These are phyloP conservation scores for Branchinecta sandiegonensis DNA, from an alignment of 2,888 invertebrate genomes.

Conservation along the genomic window DNA sequence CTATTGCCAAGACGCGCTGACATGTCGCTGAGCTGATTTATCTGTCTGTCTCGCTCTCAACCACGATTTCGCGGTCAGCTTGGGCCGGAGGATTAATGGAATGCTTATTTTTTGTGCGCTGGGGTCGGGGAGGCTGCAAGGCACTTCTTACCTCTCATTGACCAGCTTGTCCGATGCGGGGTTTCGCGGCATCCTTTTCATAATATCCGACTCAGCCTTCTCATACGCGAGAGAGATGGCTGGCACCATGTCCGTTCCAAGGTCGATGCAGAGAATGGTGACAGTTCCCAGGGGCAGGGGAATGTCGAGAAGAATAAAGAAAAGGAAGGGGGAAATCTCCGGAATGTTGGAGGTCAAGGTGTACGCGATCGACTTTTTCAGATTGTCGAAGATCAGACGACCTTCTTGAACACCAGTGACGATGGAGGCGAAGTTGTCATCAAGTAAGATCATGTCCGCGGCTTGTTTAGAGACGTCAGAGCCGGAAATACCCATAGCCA, in stretches of 20 bases:
- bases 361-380: conserved; percentile 97
- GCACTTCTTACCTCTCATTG: conserved; percentile 32
- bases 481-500: conserved; percentile 63
- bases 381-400: conserved; percentile 88
- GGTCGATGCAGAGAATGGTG: conserved; percentile 94
- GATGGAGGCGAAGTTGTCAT: conserved; percentile 76
- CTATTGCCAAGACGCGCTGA: too few relatives aligned
- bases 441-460: conserved; percentile 73
- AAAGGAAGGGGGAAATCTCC: conserved; percentile 93
- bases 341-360: conserved; percentile 95
- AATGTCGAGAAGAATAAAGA: conserved; percentile 87
- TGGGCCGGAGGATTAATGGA: too few relatives aligned
- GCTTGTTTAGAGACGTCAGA: conserved; percentile 70
- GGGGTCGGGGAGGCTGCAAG: neutral
- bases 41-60: too few relatives aligned
- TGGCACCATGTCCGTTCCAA: conserved; percentile 84
- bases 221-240: conserved; percentile 45
- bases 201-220: conserved; percentile 40
- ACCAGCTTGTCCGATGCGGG: conserved; percentile 39
- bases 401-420: conserved; percentile 66
- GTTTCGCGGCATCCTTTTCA: conserved; percentile 39
- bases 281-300: conserved; percentile 92
- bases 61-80: too few relatives aligned
- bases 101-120: too few relatives aligned
- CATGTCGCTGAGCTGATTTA: too few relatives aligned